Evolutionary conservation across 2,888 invertebrate species (phyloP), one percentile per base, ranked within the genome.

Genomic region (Erebia ligea): DNA sequence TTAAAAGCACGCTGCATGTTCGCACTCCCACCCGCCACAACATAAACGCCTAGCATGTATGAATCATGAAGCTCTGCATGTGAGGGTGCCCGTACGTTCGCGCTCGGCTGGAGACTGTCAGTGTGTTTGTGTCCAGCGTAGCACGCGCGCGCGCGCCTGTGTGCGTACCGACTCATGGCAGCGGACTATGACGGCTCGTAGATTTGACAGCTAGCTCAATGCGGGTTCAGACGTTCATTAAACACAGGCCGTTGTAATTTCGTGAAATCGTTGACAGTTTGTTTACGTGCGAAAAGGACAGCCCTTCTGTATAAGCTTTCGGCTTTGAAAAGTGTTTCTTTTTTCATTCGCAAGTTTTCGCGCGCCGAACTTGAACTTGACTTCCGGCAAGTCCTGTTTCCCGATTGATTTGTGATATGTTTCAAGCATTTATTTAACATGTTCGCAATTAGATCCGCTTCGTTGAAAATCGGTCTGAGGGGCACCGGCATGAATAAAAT

Each of bases 141-240:
- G 87, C 86, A 88, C 84, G 86, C 82, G 87, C 85, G 87, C 85
- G 86, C 85, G 90, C 76, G 83, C 77, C 79, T 91, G 92, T 91
- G 92, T 89, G 93, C 86, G 83, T 80, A 86, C 86, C 87, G 89
- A 90, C 91, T 92, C 92, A 92, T 93, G 91, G 91, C 93, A 92
- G 89, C 92, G 86, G 91, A 91, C 93, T 92, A 93, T 94, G 93
- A 94, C 93, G 93, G 93, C 88, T 89, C 92, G 93, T 94, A 93
- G 93, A 93, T 93, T 93, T 94, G 94, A 94, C 94, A 94, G 93
- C 93, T 93, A 92, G 92, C 92, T 93, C 92, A 94, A 93, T 92
- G 92, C 92, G 91, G 91, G 93, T 87, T 89, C 92, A 93, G 92
- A 93, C 93, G 93, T 93, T 90, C 88, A 91, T 92, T 91, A 92